These are phyloP conservation scores for Crambe crambe DNA, from an alignment of 37 sponge, comb jelly and placozoan genomes.

Conservation along the genomic window DNA sequence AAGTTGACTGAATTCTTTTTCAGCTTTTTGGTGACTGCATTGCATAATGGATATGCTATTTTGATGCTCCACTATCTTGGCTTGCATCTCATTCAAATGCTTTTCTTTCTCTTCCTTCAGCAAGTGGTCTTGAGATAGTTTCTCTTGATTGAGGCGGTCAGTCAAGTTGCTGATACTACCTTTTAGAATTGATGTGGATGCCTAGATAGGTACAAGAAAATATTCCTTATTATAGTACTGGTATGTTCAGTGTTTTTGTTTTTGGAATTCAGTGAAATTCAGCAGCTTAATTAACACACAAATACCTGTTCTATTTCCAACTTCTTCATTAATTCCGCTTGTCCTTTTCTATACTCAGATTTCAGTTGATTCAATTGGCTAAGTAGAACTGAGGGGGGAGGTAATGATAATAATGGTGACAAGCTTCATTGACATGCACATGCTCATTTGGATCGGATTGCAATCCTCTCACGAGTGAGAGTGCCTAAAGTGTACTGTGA, in stretches of 20 bases:
- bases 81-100: slow-evolving; percentile 12
- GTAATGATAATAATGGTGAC: background rate
- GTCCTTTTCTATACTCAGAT: background rate
- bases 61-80: slow-evolving; percentile 17
- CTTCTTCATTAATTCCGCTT: background rate
- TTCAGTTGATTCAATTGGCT: background rate
- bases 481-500: too few species aligned
- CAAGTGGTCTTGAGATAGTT: background rate
- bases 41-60: slow-evolving; percentile 13
- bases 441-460: too few species aligned
- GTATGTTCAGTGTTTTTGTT: too few species aligned
- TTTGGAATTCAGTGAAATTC: too few species aligned
- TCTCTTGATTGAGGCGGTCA: slow-evolving; percentile 19
- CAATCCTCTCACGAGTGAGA: too few species aligned
- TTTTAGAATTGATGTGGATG: background rate
- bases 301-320: slow-evolving; percentile 8
- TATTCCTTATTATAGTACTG: too few species aligned
- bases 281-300: background rate
- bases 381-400: background rate
- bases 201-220: background rate
- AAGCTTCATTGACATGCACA: background rate
- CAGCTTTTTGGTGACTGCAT: background rate
- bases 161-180: slow-evolving; percentile 4
- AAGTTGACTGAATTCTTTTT: slow-evolving; percentile 18
- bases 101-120: slow-evolving; percentile 28